Base-by-base conservation (phyloP, 2,113 vertebrate species). In the Mellivora capensis region DNA sequence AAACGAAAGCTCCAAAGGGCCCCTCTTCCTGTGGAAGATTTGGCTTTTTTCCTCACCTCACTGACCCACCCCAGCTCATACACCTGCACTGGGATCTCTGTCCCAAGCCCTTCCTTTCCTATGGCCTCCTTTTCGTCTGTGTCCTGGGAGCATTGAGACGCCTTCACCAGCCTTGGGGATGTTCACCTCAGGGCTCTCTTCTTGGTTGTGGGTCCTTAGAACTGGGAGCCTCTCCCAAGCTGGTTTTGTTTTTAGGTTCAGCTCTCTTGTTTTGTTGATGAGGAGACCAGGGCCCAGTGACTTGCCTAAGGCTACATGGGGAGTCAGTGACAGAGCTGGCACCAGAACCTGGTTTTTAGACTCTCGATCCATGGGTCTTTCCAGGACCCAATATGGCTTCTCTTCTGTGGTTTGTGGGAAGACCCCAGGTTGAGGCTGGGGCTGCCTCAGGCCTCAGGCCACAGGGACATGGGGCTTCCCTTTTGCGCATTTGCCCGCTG, bases 341-440 rank as follows among this genome's bases (percentile, higher is more conserved):
- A 47, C 39, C 47, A 94, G 62, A 52, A 54, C 49, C 47, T 9
- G 44, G 52, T 90, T 83, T 71, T 79, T 54, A 71, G 86, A 39
- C 47, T 81, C 71, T 85, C 39, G 44, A 87, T n/a, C 67, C 29
- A 3, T 34, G 95, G 94, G 93, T 94, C 84, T 97, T 97, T 95
- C 98, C 84, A 92, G 93, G 81, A 81, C 59, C 69, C 64, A 52
- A 31, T 37, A 61, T 29, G 87, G 69, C 87, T 84, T 84, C 15
- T 62, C 42, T 79, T 54, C 69, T 80, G 92, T 95, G 84, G 90
- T 52, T 67, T 94, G 94, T 96, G 94, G 93, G 96, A 97, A 94
- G 95, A 92, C 44, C 62, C 80, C 54, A 57, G 61, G 95, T n/a
- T 57, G 87, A 69, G 91, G 59, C 52, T 47, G 47, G 52, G 90